phyloP scores from a whole-genome alignment of 2,797 vertebrate genomes.

The Podarcis siculus region DNA sequence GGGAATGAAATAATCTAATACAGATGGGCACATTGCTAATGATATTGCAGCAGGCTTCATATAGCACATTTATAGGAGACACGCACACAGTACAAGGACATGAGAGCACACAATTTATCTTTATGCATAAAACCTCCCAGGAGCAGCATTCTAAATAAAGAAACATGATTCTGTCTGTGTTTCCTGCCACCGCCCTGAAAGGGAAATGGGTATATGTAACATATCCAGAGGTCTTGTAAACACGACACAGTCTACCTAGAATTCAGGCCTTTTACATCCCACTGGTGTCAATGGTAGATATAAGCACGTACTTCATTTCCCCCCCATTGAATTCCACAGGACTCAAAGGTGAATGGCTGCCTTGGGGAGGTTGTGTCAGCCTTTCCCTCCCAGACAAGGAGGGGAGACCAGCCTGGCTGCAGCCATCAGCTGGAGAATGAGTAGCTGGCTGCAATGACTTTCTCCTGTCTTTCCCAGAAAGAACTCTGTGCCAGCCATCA shows the following conservation, averaged over 20 bases:
- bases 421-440: not conserved
- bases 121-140: not conserved
- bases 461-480: not conserved
- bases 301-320: not conserved
- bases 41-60: not conserved
- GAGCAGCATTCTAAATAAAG: constrained; percentile 29
- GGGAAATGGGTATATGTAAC: not conserved
- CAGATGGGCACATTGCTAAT: constrained; percentile 10
- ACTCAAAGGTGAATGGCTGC: not conserved
- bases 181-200: constrained; percentile 22
- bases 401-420: not conserved
- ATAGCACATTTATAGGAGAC: not conserved
- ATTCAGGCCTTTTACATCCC: not conserved
- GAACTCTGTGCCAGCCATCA: not conserved
- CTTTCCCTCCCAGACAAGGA: not conserved
- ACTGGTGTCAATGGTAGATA: not conserved
- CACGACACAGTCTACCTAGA: not conserved
- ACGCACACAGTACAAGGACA: not conserved
- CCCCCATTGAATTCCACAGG: not conserved
- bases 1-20: constrained; percentile 10
- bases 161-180: constrained; percentile 13
- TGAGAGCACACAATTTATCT: not conserved
- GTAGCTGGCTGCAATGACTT: not conserved
- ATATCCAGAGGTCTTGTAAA: constrained; percentile 11
- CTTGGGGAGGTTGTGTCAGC: not conserved